phyloP scores from a whole-genome alignment of 2,888 invertebrate species.

The Aradus depressus region DNA sequence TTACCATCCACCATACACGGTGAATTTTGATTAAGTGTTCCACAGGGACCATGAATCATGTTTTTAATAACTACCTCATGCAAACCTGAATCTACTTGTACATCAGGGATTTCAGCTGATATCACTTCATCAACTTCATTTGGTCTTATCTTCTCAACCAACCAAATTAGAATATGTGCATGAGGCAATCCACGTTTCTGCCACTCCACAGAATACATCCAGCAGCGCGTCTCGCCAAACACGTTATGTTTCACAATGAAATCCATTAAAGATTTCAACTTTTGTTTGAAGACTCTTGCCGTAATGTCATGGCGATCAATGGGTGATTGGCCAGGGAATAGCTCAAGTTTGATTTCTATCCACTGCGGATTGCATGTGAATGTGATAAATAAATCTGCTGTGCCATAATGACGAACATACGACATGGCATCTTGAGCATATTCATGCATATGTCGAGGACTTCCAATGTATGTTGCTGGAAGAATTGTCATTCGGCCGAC shows the following conservation, averaged over 20 bases:
- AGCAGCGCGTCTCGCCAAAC: constrained; percentile 28
- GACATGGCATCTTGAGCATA: constrained; percentile 34
- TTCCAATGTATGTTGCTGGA: constrained; percentile 32
- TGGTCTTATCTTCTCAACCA: constrained; percentile 3
- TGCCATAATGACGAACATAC: constrained; percentile 31
- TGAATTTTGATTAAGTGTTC: no score
- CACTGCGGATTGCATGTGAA: constrained; percentile 33
- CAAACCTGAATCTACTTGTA: no score
- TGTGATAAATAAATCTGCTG: constrained; percentile 32
- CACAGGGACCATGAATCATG: no score
- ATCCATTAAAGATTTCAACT: constrained; percentile 21
- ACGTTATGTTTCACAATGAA: constrained; percentile 21
- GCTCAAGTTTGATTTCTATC: constrained; percentile 29
- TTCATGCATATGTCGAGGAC: constrained; percentile 34
- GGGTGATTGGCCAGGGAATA: constrained; percentile 25
- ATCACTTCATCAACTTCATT: constrained; percentile 15
- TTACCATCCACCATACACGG: no score
- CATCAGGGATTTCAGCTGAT: constrained; percentile 20
- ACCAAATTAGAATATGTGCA: constrained; percentile 5
- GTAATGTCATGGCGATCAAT: constrained; percentile 31
- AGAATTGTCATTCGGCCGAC: constrained; percentile 31
- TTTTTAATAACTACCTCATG: neutral
- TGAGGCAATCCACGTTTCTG: no score
- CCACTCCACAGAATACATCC: constrained; percentile 18
- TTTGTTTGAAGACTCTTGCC: constrained; percentile 23